Base-by-base conservation (phyloP, 37 sponge, comb jelly and placozoan species). In the Oscarella lobularis region DNA sequence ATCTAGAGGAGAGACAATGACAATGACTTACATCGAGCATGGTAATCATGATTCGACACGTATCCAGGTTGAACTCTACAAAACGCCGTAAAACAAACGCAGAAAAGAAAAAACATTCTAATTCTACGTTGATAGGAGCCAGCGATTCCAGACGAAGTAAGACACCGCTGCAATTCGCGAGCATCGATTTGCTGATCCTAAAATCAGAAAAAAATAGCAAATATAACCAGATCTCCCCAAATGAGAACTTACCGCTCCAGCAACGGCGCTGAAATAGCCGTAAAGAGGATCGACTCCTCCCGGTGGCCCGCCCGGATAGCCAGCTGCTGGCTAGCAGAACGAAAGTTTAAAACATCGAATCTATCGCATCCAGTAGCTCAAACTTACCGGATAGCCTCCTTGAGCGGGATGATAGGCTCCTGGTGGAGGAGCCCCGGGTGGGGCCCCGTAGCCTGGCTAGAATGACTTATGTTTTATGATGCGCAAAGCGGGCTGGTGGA, bases 161-260 rank as follows among this genome's bases (percentile, higher is more conserved):
- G 76, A 36, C 94, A 89, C 35, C 80, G 69, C 72, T 89, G 90
- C 48, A 92, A 77, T 79, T 92, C 94, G 3, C 74, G 72, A 31
- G 94, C 83, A 83, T 92, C 94, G 41, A 92, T 92, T 73, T 92
- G 90, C 20, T 82, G 83, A 77, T 92, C 94, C 87, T 88, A 67
- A n/a, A n/a, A n/a, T n/a, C 38, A 79, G 39, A 14, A 80, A 3
- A 34, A 33, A 78, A 35, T 41, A 35, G 2, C 6, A n/a, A n/a
- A 70, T 9, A 48, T 48, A 9, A 27, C 9, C 60, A 9, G 60
- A 20, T 48, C 60, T 9, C 9, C 60, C 14, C 20, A 48, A 27
- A 48, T 20, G 20, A 48, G 14, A 33, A 86, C 87, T 69, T 67
- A 85, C 89, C 6, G 74, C 74, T 65, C 94, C 94, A 60, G 94